Base-by-base conservation (phyloP, 2,113 vertebrate genomes). In the Hypomesus transpacificus region DNA sequence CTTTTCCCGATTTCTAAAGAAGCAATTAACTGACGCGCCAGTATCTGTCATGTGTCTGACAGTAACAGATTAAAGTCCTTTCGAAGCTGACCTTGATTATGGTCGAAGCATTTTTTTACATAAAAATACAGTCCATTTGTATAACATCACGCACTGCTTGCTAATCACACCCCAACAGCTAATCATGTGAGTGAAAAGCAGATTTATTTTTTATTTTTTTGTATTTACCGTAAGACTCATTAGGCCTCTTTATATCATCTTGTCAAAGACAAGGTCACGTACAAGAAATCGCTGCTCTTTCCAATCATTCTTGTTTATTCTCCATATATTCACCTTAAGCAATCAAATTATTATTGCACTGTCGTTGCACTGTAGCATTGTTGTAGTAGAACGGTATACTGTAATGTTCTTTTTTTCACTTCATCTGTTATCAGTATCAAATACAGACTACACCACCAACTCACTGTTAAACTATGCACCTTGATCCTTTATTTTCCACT, bases 1-100 rank as follows among this genome's bases (percentile, higher is more conserved):
- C 75, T 82, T 82, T 75, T 74, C 75, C 9, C 39, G 39, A 78
- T 86, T 89, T 88, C 82, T 80, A 83, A 83, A 84, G 84, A 89
- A 87, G 89, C 90, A 91, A 90, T 91, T 92, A 91, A 80, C 79
- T 85, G 84, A 87, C 56, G 63, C 84, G 70, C 68, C 77, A 70
- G 78, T 84, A 87, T 89, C 86, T 86, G 86, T 85, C 85, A 87
- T 79, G 75, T 85, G 82, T 67, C 67, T 58, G 87, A 80, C 81
- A 76, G 79, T 87, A 88, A 90, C 76, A 86, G 84, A 91, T 91
- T 87, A 86, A 84, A 87, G 86, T 87, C 77, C 89, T 91, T 91
- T 87, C 77, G 72, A 77, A 70, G 66, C 80, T 86, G 87, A 87
- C 87, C 82, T 88, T 90, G 86, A 85, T 82, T 85, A 79, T 80